Percentiles rank a stretch among this genome's conserved stretches.
Evolutionary conservation across 2,113 vertebrate species (phyloP).

Genomic region (Grammomys dolichurus): DNA sequence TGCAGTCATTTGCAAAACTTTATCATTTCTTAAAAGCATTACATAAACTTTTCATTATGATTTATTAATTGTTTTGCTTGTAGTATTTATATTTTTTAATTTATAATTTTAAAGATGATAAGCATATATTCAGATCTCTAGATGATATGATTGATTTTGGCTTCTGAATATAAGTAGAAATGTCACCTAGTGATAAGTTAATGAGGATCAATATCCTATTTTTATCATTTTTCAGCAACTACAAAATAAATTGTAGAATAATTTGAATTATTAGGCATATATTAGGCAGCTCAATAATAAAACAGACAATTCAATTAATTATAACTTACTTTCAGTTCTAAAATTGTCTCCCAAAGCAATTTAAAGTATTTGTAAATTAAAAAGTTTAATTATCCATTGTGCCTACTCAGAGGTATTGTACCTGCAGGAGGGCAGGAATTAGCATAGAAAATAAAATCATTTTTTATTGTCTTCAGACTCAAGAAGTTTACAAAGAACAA

Average conservation of each 20-base stretch:
- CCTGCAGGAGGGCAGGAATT: background rate
- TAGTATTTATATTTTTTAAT: background rate
- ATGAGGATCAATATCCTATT: background rate
- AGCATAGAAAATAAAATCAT: background rate
- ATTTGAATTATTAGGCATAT: background rate
- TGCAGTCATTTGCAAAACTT: background rate
- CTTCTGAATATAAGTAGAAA: background rate
- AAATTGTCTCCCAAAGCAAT: conserved; percentile 45
- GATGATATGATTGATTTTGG: background rate
- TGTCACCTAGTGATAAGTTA: conserved; percentile 27
- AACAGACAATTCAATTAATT: conserved; percentile 4
- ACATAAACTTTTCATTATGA: background rate
- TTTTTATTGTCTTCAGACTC: background rate
- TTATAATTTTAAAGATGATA: background rate
- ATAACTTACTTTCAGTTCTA: conserved; percentile 29
- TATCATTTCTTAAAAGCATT: background rate
- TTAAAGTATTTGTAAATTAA: background rate
- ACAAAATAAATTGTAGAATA: conserved; percentile 29
- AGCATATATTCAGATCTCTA: background rate
- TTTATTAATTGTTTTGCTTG: background rate
- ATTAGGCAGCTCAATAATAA: conserved; percentile 14
- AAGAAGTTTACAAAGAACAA: background rate
- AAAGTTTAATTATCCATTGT: conserved; percentile 9
- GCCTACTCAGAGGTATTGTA: background rate
- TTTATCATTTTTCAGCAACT: conserved; percentile 39